Percentiles rank a stretch among this genome's conserved stretches.
Conservation (phyloP, 2,888 invertebrate genomes). For the Melinopterus prodromus region DNA sequence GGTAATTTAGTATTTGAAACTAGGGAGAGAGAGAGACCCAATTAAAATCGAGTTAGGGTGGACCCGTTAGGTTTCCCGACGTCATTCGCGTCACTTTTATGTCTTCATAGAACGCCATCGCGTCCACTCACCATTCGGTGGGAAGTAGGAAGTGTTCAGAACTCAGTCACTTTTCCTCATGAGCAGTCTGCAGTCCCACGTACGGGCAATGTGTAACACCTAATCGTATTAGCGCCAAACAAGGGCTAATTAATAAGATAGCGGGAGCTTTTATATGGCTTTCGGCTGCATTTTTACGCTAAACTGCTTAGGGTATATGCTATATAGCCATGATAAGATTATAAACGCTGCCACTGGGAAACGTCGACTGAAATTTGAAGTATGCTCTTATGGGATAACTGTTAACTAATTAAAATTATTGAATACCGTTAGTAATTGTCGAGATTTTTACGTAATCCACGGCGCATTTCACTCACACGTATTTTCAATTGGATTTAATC, state of each 20-base stretch:
- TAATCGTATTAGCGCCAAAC: conserved; percentile 23
- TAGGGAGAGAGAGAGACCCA: background rate
- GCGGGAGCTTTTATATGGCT: conserved; percentile 23
- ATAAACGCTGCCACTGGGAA: background rate
- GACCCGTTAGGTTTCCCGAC: background rate
- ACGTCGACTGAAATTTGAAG: background rate
- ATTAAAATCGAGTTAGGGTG: background rate
- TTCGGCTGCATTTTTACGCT: conserved; percentile 4
- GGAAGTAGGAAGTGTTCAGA: background rate
- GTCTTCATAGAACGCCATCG: conserved; percentile 4
- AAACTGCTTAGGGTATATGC: background rate
- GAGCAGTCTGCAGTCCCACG: conserved; percentile 12
- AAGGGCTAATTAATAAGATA: conserved; percentile 24
- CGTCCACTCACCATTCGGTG: background rate
- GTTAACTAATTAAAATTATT: background rate
- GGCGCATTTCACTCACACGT: background rate
- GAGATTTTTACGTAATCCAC: background rate
- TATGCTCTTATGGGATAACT: background rate
- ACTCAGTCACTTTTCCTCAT: conserved; percentile 20
- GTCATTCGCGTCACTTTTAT: background rate
- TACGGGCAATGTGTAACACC: conserved; percentile 15
- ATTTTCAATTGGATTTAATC: background rate
- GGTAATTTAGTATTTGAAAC: background rate
- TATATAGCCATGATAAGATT: background rate
- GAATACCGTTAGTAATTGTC: background rate